Conservation (phyloP, 2,888 invertebrate genomes). For the Meteorus colon region DNA sequence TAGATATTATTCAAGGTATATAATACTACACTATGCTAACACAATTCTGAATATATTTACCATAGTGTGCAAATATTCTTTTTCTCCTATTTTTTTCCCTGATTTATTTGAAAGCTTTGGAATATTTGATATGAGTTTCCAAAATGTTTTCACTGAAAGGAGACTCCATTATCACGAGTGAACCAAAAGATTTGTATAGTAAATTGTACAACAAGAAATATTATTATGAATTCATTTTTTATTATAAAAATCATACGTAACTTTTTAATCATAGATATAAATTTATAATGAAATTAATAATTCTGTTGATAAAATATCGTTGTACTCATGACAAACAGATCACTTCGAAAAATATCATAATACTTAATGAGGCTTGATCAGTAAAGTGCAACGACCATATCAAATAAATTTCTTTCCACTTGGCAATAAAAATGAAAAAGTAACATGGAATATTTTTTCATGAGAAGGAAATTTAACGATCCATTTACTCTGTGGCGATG, state of each 20-base stretch:
- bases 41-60: background rate
- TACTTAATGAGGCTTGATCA: slow-evolving; percentile 4
- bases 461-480: background rate
- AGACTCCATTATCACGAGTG: background rate
- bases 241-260: too few species aligned
- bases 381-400: background rate
- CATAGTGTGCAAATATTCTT: background rate
- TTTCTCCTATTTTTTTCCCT: background rate
- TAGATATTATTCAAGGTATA: background rate
- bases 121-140: background rate
- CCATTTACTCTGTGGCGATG: background rate
- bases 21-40: background rate
- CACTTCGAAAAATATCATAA: background rate
- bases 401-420: background rate
- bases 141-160: background rate
- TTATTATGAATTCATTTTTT: too few species aligned
- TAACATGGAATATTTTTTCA: background rate
- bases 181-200: background rate
- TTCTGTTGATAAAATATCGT: too few species aligned
- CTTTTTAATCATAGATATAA: too few species aligned
- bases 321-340: too few species aligned
- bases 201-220: too few species aligned
- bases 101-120: background rate
- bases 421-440: background rate
- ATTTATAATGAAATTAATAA: too few species aligned